Evolutionary conservation across 2,888 invertebrate species (phyloP).

Genomic region (Cylloceria caligata): DNA sequence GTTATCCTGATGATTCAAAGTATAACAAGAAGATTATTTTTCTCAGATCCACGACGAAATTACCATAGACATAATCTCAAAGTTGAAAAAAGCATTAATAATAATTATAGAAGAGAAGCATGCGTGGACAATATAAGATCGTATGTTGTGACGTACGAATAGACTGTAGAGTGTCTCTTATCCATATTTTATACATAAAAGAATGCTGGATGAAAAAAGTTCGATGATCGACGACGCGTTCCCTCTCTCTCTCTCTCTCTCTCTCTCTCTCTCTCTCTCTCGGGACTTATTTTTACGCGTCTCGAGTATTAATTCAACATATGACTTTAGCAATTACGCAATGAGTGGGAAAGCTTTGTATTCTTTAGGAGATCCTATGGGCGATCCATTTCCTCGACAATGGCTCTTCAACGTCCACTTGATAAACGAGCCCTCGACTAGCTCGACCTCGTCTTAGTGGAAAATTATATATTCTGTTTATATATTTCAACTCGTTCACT

Average conservation of each 20-base stretch:
- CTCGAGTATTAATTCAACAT: slow-evolving; percentile 25
- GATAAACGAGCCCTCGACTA: slow-evolving; percentile 44
- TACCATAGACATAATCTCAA: too few relatives aligned
- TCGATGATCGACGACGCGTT: slow-evolving; percentile 35
- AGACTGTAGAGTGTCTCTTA: neutral
- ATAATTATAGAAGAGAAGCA: neutral
- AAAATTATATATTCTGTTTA: slow-evolving; percentile 38
- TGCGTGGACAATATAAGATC: neutral
- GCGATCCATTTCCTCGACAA: neutral
- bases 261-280: too few relatives aligned
- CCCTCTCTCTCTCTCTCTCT: too few relatives aligned
- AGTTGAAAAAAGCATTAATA: too few relatives aligned
- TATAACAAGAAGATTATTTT: too few relatives aligned
- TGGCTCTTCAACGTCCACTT: slow-evolving; percentile 30
- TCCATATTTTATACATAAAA: slow-evolving; percentile 19
- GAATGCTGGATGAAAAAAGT: neutral
- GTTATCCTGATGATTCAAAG: neutral
- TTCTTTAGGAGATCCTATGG: slow-evolving; percentile 7
- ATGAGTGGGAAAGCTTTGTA: slow-evolving; percentile 35
- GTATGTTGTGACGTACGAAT: neutral
- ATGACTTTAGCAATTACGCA: slow-evolving; percentile 31
- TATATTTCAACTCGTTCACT: neutral
- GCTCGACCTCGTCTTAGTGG: neutral
- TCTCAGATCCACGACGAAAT: too few relatives aligned
- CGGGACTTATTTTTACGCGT: neutral